Percentiles rank a stretch among this genome's conserved stretches.
Evolutionary conservation across 2,797 vertebrate genomes (phyloP).

Genomic region (Pangasius djambal): DNA sequence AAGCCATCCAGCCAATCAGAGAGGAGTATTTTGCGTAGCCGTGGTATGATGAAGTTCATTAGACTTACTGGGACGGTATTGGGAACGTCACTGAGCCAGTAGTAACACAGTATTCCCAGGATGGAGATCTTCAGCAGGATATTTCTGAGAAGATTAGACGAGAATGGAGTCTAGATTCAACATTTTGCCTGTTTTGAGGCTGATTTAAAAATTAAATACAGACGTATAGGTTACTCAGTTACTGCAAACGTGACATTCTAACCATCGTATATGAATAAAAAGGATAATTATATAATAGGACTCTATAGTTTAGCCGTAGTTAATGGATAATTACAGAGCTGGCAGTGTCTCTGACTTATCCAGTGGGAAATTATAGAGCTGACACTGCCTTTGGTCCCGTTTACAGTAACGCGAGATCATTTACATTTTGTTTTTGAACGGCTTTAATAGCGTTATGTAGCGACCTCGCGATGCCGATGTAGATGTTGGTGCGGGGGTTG

Average conservation of each 20-base stretch:
- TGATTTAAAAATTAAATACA: background rate
- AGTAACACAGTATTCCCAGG: constrained; percentile 89
- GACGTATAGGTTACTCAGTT: background rate
- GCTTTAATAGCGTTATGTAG: background rate
- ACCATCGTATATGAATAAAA: background rate
- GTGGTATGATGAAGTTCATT: background rate
- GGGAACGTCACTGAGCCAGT: constrained; percentile 84
- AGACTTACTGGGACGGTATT: constrained; percentile 62
- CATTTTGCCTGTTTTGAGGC: background rate
- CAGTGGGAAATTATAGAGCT: background rate
- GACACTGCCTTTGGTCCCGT: background rate
- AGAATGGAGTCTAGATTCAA: background rate
- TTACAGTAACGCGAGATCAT: background rate
- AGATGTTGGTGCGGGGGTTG: constrained; percentile 81
- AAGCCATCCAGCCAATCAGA: background rate
- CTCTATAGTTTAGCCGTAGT: background rate
- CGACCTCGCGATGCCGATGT: constrained; percentile 84
- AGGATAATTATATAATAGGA: background rate
- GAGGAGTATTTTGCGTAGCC: background rate
- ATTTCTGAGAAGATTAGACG: constrained; percentile 74
- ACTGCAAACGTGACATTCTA: background rate
- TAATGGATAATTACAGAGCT: constrained; percentile 3
- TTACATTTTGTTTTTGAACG: background rate
- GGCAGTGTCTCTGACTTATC: background rate
- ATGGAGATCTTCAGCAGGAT: constrained; percentile 87